Evolutionary conservation across 2,888 invertebrate species (phyloP), one percentile per base, ranked within the genome.

Genomic region (Heteromurus nitidus): DNA sequence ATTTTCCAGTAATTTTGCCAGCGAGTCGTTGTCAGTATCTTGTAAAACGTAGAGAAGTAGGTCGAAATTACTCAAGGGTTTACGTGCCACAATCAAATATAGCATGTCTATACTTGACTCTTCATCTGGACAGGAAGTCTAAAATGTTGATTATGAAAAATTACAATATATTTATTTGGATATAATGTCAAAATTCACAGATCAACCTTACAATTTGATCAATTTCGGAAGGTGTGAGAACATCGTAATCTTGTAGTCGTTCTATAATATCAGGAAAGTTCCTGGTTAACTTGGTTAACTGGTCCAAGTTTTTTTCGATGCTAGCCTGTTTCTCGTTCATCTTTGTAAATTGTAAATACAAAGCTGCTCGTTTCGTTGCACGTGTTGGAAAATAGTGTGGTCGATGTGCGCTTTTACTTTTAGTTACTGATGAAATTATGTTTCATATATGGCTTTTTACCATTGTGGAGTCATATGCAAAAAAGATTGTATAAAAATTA

Each of bases 11-110:
- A 84, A 42, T 55, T 62, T 60, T 13, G 82, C 82, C 11, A 84
- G 65, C 55, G 31, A 24, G 2, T 74, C 76, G 53, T 84, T 84
- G 60, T 84, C 80, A 13, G 84, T 82, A 65, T 82, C 82, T 62
- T 74, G 30, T 2, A 84, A 31, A 26, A 80, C 75, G 31, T 72
- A 80, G 0, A 84, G 55, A 13, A 84, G 65, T n/a, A 84, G 47
- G 36, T 82, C 73, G 44, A 84, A 84, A 36, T 75, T 60, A 28
- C 62, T 62, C n/a, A 81, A 36, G 13, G 77, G 76, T 50, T 82
- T 82, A 11, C 50, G 42, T n/a, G 76, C 47, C n/a, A 84, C 42
- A 7, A 73, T 80, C 60, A 69, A 68, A 30, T 84, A 84, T 55
- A 84, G 22, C 31, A 84, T 70, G n/a, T 64, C 30, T 18, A 62